These are phyloP conservation scores for Centropus bengalensis DNA, from an alignment of 2,113 vertebrate genomes.

Conservation along the genomic window DNA sequence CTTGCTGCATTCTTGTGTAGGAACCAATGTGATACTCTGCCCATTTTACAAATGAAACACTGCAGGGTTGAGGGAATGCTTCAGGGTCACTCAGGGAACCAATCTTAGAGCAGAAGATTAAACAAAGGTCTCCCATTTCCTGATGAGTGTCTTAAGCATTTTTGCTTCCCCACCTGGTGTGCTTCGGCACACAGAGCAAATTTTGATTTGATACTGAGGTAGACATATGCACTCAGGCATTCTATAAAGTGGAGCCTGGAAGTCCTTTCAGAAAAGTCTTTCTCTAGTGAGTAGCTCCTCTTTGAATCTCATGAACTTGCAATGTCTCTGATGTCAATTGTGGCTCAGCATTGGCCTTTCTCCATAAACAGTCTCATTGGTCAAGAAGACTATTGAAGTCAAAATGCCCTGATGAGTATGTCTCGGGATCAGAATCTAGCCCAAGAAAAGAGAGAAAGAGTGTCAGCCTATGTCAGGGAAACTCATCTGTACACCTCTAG, in stretches of 20 bases:
- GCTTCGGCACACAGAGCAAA: not conserved
- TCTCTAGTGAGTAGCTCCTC: not conserved
- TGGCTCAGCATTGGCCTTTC: not conserved
- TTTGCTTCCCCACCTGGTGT: not conserved
- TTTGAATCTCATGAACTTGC: not conserved
- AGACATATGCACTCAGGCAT: not conserved
- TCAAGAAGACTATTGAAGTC: not conserved
- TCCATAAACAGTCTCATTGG: not conserved
- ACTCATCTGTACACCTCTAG: constrained; percentile 46
- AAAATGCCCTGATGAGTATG: not conserved
- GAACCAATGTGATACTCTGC: not conserved
- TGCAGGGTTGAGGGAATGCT: constrained; percentile 18
- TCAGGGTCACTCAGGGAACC: not conserved
- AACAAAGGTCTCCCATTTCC: not conserved
- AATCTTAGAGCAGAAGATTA: not conserved
- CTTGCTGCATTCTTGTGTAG: constrained; percentile 28
- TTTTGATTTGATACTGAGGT: not conserved
- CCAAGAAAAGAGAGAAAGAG: constrained; percentile 34
- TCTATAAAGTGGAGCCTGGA: not conserved
- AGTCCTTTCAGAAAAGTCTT: not conserved
- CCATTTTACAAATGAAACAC: constrained; percentile 59
- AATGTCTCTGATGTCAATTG: not conserved
- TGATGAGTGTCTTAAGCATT: not conserved
- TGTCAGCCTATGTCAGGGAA: constrained; percentile 43
- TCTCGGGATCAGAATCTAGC: not conserved